Conservation (phyloP, 1,140 invertebrate genomes). For the Drosophila sechellia region DNA sequence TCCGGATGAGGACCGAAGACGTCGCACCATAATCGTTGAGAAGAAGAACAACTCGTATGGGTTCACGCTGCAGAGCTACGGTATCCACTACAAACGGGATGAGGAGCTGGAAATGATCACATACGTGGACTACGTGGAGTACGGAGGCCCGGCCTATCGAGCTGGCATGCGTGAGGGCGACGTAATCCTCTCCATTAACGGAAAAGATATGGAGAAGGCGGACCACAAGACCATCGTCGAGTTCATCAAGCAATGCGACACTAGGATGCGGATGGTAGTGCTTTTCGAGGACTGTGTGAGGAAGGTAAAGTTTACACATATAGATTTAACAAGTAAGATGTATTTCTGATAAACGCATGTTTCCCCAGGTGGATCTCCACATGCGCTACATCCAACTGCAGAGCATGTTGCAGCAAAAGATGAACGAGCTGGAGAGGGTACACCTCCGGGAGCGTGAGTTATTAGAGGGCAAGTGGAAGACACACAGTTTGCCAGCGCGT, state of each 20-base stretch:
- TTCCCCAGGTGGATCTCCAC: conserved; percentile 91
- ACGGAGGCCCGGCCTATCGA: conserved; percentile 93
- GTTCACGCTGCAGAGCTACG: conserved; percentile 97
- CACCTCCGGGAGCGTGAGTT: conserved; percentile 93
- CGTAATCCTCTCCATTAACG: conserved; percentile 97
- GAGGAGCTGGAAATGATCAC: conserved; percentile 94
- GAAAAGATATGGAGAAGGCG: conserved; percentile 94
- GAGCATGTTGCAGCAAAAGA: conserved; percentile 92
- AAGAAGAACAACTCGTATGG: conserved; percentile 96
- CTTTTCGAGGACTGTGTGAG: conserved; percentile 97
- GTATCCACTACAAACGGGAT: conserved; percentile 96
- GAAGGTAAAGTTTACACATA: conserved; percentile 86
- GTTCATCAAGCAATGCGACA: conserved; percentile 95
- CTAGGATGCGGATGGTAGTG: conserved; percentile 96
- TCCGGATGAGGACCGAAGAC: conserved; percentile 92
- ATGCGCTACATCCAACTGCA: conserved; percentile 96
- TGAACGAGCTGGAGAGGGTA: conserved; percentile 93
- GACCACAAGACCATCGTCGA: conserved; percentile 96
- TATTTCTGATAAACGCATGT: background rate
- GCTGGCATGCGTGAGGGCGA: conserved; percentile 97
- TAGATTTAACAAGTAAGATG: too few relatives aligned
- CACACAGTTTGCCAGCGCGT: conserved; percentile 92
- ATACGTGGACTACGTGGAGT: conserved; percentile 98
- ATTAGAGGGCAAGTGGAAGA: conserved; percentile 94
- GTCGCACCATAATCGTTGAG: conserved; percentile 95